Evolutionary conservation across 2,888 invertebrate species (phyloP), one percentile per base, ranked within the genome.

Genomic region (Drosophila paucipuncta): DNA sequence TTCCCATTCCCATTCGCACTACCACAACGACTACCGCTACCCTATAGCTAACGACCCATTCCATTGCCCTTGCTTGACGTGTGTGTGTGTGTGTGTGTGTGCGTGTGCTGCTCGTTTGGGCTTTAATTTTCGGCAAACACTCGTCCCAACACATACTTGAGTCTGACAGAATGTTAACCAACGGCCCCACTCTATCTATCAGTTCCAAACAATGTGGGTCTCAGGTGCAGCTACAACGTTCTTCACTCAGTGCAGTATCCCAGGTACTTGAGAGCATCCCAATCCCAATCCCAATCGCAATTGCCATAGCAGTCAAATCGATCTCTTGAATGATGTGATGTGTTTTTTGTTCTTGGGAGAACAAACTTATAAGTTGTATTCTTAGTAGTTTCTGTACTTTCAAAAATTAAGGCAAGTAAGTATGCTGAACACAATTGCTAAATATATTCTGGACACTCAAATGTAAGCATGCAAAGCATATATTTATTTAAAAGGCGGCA

Each of bases 121-220:
- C 86, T 76, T 90, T 86, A 77, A 89, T 86, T 86, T 89, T 81
- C 73, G 53, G 70, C 86, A 85, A 73, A 73, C 81, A 80, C 66
- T 76, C 63, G 52, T 54, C 72, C 47, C 55, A 47, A 31, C 58
- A 49, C 64, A 41, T 65, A 68, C 67, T 70, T 50, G 67, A 68
- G 70, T 41, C 55, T 39, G 28, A 49, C 49, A 68, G 28, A 65
- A 39, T 55, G 49, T 54, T 67, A 54, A 16, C 47, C 10, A 22
- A 22, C 22, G 22, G 16, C 59, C 75, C 63, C 33, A 52, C 47
- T 50, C 57, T 10, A 18, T 50, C 60, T 47, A 39, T 73, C 65
- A 50, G 49, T 41, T 25, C 22, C 22, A 13, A 53, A 31, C 7
- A n/a, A 31, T 33, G 33, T 47, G 35, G 60, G 83, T 73, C 80